Evolutionary conservation across 2,888 invertebrate genomes (phyloP).

Genomic region (Ditula angustiorana): DNA sequence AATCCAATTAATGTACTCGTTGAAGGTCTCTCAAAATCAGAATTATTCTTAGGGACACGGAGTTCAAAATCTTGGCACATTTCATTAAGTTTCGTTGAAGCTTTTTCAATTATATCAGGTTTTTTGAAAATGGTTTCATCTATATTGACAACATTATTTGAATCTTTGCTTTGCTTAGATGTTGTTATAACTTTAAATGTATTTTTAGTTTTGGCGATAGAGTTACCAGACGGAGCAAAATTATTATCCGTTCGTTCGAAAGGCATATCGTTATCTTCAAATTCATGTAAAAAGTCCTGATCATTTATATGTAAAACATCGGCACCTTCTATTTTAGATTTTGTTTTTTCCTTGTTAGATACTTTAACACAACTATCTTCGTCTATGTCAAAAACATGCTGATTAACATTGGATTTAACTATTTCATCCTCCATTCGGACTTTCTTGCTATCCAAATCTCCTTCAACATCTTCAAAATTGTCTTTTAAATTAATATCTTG

Average conservation of each 20-base stretch:
- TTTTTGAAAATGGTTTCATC: constrained; percentile 11
- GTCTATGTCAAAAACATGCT: constrained; percentile 33
- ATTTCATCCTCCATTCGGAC: background rate
- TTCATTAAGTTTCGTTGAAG: background rate
- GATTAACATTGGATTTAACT: constrained; percentile 11
- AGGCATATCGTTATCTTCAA: constrained; percentile 43
- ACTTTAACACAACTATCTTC: constrained; percentile 43
- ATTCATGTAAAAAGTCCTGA: constrained; percentile 42
- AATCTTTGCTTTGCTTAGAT: background rate
- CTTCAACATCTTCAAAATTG: constrained; percentile 22
- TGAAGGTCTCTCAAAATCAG: background rate
- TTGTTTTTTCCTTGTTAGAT: constrained; percentile 49
- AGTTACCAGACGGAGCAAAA: constrained; percentile 51
- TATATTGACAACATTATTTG: background rate
- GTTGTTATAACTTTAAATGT: constrained; percentile 50
- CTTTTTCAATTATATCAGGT: background rate
- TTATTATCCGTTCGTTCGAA: constrained; percentile 17
- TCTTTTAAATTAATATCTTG: constrained; percentile 49
- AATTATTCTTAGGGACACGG: background rate
- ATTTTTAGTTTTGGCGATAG: constrained; percentile 49
- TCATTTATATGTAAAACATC: constrained; percentile 17
- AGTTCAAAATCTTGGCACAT: background rate
- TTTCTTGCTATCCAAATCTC: background rate
- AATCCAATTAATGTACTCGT: constrained; percentile 48
- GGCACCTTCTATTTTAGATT: constrained; percentile 40